Conservation (phyloP, 2,113 vertebrate species). For the Heterotis niloticus region DNA sequence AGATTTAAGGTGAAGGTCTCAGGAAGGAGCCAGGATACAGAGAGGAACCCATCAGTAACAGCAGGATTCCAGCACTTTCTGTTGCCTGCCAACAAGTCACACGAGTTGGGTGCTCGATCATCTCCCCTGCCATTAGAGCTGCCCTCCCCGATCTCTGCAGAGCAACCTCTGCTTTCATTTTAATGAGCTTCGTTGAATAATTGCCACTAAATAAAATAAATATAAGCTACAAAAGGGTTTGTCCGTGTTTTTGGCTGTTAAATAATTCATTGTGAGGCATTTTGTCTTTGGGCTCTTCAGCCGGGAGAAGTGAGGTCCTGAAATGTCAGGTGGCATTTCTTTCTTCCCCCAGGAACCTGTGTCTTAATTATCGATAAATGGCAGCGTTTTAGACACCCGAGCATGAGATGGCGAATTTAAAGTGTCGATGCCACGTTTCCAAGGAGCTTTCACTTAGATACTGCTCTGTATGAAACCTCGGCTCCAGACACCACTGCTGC, state of each 20-base stretch:
- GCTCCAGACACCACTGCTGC: background rate
- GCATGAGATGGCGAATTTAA: background rate
- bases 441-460: background rate
- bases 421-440: background rate
- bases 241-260: constrained; percentile 46
- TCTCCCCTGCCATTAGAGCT: background rate
- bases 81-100: background rate
- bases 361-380: constrained; percentile 35
- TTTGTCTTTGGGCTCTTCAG: constrained; percentile 24
- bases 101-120: background rate
- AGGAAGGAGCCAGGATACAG: background rate
- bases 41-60: background rate
- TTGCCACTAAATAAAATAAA: constrained; percentile 61
- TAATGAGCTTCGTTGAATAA: constrained; percentile 57
- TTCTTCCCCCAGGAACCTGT: constrained; percentile 28
- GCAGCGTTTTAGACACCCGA: background rate
- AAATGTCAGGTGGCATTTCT: constrained; percentile 55
- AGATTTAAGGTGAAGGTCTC: background rate
- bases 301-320: constrained; percentile 30
- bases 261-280: constrained; percentile 55
- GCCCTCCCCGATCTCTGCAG: constrained; percentile 19
- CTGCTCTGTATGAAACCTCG: background rate
- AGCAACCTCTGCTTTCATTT: constrained; percentile 40
- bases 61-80: background rate
- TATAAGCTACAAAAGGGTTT: constrained; percentile 46